Conservation (phyloP, 2,797 vertebrate genomes). For the Hydrolagus colliei region DNA sequence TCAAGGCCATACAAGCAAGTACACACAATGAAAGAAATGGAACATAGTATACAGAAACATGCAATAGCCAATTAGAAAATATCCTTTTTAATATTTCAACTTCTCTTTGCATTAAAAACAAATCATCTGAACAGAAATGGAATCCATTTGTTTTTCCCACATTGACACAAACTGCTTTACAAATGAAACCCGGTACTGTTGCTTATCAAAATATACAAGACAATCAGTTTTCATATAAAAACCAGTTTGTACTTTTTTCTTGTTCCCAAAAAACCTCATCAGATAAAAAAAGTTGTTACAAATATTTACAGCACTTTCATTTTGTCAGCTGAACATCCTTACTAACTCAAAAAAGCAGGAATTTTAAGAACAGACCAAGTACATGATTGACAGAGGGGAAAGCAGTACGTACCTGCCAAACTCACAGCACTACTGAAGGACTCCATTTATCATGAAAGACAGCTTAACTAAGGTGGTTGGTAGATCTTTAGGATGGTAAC, state of each 20-base stretch:
- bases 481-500: background rate
- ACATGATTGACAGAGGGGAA: slow-evolving; percentile 40
- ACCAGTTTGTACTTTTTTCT: slow-evolving; percentile 57
- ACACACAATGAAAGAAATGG: slow-evolving; percentile 52
- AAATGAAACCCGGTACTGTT: slow-evolving; percentile 70
- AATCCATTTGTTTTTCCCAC: slow-evolving; percentile 57
- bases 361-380: slow-evolving; percentile 46
- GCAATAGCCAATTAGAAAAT: slow-evolving; percentile 69
- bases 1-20: slow-evolving; percentile 56
- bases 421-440: slow-evolving; percentile 1
- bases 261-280: slow-evolving; percentile 61
- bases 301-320: slow-evolving; percentile 67
- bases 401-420: slow-evolving; percentile 17
- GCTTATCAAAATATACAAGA: slow-evolving; percentile 75
- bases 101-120: slow-evolving; percentile 70
- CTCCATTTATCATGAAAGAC: background rate
- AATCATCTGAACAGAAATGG: slow-evolving; percentile 56
- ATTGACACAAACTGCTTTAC: slow-evolving; percentile 62
- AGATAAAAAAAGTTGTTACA: slow-evolving; percentile 58
- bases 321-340: slow-evolving; percentile 57
- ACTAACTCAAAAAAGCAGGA: slow-evolving; percentile 51
- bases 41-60: slow-evolving; percentile 64
- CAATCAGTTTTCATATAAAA: slow-evolving; percentile 64
- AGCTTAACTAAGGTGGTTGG: slow-evolving; percentile 19
- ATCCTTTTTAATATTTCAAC: slow-evolving; percentile 69